Percentiles rank a stretch among this genome's conserved stretches.
phyloP scores from a whole-genome alignment of 2,797 vertebrate genomes.

The Enteromius treurensis region DNA sequence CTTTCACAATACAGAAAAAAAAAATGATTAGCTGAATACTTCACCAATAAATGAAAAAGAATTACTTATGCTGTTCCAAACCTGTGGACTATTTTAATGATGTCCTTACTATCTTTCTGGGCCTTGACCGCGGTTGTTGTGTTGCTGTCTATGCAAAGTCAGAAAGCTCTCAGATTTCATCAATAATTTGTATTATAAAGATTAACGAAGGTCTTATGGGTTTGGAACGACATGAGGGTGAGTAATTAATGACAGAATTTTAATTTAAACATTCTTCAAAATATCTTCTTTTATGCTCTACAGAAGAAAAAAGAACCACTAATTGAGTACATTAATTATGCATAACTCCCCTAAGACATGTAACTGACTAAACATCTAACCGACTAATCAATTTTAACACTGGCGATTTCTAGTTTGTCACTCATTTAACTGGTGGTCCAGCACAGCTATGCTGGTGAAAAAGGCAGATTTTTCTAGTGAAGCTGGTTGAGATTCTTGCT shows the following conservation, averaged over 20 bases:
- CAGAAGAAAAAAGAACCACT: background rate
- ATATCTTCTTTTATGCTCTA: background rate
- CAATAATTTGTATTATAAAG: too few species aligned
- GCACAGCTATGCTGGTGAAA: background rate
- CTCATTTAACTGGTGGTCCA: background rate
- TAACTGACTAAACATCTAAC: background rate
- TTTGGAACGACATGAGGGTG: background rate
- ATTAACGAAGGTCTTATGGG: background rate
- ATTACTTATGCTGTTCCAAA: too few species aligned
- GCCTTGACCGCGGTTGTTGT: too few species aligned
- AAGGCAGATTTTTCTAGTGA: background rate
- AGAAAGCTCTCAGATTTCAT: too few species aligned
- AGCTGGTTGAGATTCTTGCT: slow-evolving; percentile 1
- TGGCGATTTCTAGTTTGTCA: background rate
- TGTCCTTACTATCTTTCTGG: too few species aligned
- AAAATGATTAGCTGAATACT: background rate
- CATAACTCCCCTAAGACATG: background rate
- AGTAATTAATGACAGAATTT: background rate
- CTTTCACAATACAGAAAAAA: background rate
- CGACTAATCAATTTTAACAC: background rate
- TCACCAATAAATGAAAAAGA: too few species aligned
- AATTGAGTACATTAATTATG: background rate
- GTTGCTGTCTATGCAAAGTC: too few species aligned
- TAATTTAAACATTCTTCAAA: background rate
- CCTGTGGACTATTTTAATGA: too few species aligned